These are phyloP conservation scores for Hyphantria cunea DNA, from an alignment of 1,140 invertebrate genomes.

Conservation along the genomic window DNA sequence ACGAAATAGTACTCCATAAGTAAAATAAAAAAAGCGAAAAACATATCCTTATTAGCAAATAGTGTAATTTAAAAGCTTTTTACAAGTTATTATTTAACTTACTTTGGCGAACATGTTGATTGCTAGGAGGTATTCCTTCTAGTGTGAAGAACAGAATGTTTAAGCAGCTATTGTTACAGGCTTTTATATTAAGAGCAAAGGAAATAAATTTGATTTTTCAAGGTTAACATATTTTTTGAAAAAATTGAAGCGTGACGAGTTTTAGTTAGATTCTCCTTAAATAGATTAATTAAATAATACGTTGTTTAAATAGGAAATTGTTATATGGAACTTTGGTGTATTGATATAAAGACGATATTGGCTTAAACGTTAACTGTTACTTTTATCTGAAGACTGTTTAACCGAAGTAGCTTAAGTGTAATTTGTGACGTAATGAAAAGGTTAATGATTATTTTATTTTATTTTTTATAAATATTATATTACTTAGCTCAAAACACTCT, in stretches of 20 bases:
- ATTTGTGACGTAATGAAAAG: too few relatives aligned
- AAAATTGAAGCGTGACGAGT: conserved; percentile 40
- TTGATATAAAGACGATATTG: neutral
- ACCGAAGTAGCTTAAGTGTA: too few relatives aligned
- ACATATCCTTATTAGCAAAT: too few relatives aligned
- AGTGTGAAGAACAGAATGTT: conserved; percentile 39
- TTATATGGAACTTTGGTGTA: neutral
- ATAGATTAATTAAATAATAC: conserved; percentile 17
- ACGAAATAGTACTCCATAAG: too few relatives aligned
- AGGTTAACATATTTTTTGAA: conserved; percentile 38
- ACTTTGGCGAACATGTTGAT: conserved; percentile 44
- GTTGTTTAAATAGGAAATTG: neutral
- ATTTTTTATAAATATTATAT: too few relatives aligned
- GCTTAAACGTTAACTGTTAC: too few relatives aligned
- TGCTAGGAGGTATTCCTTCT: conserved; percentile 19
- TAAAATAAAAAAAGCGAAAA: too few relatives aligned
- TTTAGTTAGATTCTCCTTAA: conserved; percentile 31
- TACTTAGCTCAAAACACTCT: too few relatives aligned
- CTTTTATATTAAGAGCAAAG: conserved; percentile 41
- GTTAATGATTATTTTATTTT: too few relatives aligned
- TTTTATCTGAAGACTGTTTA: too few relatives aligned
- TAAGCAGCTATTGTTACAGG: conserved; percentile 32
- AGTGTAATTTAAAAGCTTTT: too few relatives aligned
- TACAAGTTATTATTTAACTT: too few relatives aligned
- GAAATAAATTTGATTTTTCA: conserved; percentile 38